Evolutionary conservation across 2,113 vertebrate genomes (phyloP), one percentile per base, ranked within the genome.

Genomic region (Oryzias celebensis): DNA sequence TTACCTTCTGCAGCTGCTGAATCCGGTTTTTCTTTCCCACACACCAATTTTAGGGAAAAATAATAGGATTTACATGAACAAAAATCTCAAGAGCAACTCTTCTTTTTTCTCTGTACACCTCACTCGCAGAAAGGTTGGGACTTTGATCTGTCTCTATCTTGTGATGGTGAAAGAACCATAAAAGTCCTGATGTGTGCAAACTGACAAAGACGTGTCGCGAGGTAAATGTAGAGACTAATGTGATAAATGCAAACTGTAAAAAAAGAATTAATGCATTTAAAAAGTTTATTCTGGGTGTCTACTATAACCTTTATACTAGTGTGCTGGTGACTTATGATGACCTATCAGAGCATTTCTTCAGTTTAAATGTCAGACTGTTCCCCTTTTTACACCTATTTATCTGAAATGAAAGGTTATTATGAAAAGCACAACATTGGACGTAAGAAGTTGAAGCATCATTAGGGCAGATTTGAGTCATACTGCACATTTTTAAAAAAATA

Each of bases 71-170:
- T 52, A 28, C 23, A 66, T 5, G 18, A 61, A 71, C 49, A 62
- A 47, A 8, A 49, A 53, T 55, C 53, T 67, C 51, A 68, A 58
- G 57, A 62, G 26, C 43, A 72, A 20, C 49, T 52, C 68, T 10
- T 14, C 31, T 56, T 63, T 23, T 52, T 47, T 58, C 46, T 45
- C n/a, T 59, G 56, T 31, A 58, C 62, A 64, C 54, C 68, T 77
- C 59, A 42, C 68, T 56, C 17, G 18, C 31, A 46, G 52, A 65
- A 14, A 58, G 46, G 7, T 16, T 17, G 56, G 80, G 83, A 90
- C 89, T 90, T 90, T 88, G 87, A 68, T 73, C 89, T 6, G 26
- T 44, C 62, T 80, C 68, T 87, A 85, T 84, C 84, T 86, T 77
- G 62, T 62, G 66, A 62, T 73, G 62, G 51, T 47, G 49, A 58